These are phyloP conservation scores for Lamprotornis superbus DNA, from an alignment of 2,113 vertebrate species.

Conservation along the genomic window DNA sequence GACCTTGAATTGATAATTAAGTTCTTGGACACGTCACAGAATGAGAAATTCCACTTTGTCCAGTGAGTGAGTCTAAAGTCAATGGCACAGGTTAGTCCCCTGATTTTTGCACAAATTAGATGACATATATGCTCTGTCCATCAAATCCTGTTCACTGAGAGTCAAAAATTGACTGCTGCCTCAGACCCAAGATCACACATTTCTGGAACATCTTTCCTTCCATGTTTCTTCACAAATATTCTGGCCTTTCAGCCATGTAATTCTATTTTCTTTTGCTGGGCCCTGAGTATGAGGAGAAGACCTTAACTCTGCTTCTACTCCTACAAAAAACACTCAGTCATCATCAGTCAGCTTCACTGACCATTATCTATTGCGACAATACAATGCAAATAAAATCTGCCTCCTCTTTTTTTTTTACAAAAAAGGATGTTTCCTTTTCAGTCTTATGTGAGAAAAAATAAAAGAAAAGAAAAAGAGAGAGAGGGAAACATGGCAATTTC, in stretches of 20 bases:
- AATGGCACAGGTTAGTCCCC: not conserved
- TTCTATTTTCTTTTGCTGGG: not conserved
- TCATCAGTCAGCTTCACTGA: conserved; percentile 14
- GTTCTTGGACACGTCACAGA: not conserved
- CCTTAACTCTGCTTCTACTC: conserved; percentile 1
- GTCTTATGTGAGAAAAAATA: not conserved
- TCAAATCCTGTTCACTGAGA: not conserved
- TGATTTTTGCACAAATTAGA: not conserved
- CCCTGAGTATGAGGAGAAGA: not conserved
- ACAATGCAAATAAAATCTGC: not conserved
- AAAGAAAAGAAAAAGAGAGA: no score
- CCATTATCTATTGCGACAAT: not conserved
- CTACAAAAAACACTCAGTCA: not conserved
- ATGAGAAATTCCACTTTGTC: not conserved
- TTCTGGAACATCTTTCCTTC: not conserved
- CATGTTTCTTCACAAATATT: not conserved
- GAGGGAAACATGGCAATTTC: not conserved
- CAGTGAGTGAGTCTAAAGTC: not conserved
- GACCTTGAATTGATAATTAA: not conserved
- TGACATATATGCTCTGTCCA: not conserved
- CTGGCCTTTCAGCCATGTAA: not conserved
- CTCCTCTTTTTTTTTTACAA: not conserved
- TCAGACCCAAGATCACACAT: not conserved
- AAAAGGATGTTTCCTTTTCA: not conserved
- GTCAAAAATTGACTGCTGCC: not conserved